These are phyloP conservation scores for Pedionomus torquatus DNA, from an alignment of 2,113 vertebrate genomes.

Conservation along the genomic window DNA sequence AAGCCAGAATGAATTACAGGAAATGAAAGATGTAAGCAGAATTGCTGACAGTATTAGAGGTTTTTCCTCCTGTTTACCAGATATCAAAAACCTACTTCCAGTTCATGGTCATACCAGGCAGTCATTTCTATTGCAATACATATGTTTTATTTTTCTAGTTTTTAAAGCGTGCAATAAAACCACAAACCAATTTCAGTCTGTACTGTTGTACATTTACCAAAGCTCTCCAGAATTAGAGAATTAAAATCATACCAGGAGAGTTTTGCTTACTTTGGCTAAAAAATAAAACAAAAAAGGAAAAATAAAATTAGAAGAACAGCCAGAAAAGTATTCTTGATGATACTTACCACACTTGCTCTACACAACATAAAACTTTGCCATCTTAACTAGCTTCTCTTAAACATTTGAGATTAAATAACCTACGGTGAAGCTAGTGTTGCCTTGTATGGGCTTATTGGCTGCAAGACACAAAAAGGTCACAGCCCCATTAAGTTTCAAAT, in stretches of 20 bases:
- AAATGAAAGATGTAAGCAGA: not conserved
- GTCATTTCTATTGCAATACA: not conserved
- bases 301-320: not conserved
- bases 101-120: not conserved
- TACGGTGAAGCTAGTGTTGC: not conserved
- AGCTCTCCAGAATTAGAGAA: not conserved
- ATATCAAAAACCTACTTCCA: not conserved
- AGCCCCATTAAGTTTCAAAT: not conserved
- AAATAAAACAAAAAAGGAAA: not conserved
- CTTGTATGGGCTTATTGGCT: not conserved
- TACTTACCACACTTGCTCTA: accelerated
- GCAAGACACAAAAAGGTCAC: not conserved
- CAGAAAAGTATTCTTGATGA: not conserved
- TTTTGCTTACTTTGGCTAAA: not conserved
- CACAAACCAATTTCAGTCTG: not conserved
- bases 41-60: not conserved
- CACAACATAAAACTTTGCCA: not conserved
- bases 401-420: not conserved
- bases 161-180: not conserved
- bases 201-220: not conserved
- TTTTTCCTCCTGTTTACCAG: not conserved
- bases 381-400: not conserved
- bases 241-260: not conserved
- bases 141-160: not conserved
- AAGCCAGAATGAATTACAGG: not conserved